Evolutionary conservation across 1,140 invertebrate genomes (phyloP), one percentile per base, ranked within the genome.

Genomic region (Drosophila virilis): DNA sequence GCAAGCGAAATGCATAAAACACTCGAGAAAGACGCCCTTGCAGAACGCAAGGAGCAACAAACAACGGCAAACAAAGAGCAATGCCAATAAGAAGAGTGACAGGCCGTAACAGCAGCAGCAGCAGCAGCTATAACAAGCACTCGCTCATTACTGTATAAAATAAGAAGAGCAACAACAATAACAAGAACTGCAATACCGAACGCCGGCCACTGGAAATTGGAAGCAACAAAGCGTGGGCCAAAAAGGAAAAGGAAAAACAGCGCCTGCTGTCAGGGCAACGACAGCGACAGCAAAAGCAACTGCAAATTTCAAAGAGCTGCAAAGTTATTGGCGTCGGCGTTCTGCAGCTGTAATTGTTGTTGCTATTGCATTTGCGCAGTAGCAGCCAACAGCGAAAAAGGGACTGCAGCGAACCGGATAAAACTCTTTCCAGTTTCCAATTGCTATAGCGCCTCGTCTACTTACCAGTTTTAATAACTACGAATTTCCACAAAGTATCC

Each of bases 1-100:
- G 10, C 15, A 48, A 2, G 37, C 45, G 37, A 51, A 55, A 66
- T 43, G 45, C 52, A 66, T 66, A 57, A 66, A 72, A 66, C 17
- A 51, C 37, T 57, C 10, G 13, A 28, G 15, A 65, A 42, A 50
- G 51, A 57, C 61, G 69, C 69, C 69, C 62, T 66, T 65, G 52
- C 62, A 52, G 8, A 48, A 28, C 35, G 10, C 38, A 65, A 65
- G 51, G 62, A 54, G 48, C 15, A 28, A 37, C 35, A 13, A 66
- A 22, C 50, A 54, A 12, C 17, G 32, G 15, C 67, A 62, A 60
- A 77, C 58, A 77, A 77, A 74, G 64, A 73, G 58, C 52, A 69
- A 74, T 74, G 64, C 70, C 65, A 74, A 77, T 70, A 77, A 77
- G 48, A 48, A 70, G 65, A 77, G 65, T 77, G 72, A 60, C 75